A percentile compares a stretch with the other conserved stretches of the same genome.
Conservation (phyloP, 2,797 vertebrate species). For the Arctocebus calabarensis region DNA sequence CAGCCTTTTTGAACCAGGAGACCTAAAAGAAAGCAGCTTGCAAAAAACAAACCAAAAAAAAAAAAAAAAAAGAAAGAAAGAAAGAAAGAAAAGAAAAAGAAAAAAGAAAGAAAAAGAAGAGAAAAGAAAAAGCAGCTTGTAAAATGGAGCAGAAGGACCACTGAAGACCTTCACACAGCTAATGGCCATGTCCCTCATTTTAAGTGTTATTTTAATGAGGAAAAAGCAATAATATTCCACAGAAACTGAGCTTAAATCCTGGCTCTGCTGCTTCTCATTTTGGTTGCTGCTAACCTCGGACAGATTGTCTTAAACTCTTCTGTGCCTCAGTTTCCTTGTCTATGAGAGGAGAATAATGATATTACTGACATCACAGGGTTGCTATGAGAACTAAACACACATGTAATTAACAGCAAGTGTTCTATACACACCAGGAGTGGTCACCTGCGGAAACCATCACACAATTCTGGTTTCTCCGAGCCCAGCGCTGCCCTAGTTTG, state of each 20-base stretch:
- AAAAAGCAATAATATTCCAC: not conserved
- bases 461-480: not conserved
- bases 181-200: not conserved
- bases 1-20: not conserved
- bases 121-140: not conserved
- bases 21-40: not conserved
- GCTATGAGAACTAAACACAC: not conserved
- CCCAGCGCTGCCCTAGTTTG: too few species aligned
- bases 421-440: accelerated
- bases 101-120: too few species aligned
- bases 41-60: too few species aligned
- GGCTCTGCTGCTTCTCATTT: not conserved
- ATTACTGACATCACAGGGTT: not conserved
- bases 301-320: not conserved
- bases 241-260: not conserved
- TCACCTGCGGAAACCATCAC: not conserved
- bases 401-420: not conserved
- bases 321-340: not conserved
- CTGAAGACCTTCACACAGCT: not conserved
- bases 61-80: too few species aligned
- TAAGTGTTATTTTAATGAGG: not conserved
- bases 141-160: not conserved
- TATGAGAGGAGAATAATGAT: not conserved
- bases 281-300: not conserved
- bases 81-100: too few species aligned